Evolutionary conservation across 2,113 vertebrate genomes (phyloP).

Genomic region (Sapayoa aenigma): DNA sequence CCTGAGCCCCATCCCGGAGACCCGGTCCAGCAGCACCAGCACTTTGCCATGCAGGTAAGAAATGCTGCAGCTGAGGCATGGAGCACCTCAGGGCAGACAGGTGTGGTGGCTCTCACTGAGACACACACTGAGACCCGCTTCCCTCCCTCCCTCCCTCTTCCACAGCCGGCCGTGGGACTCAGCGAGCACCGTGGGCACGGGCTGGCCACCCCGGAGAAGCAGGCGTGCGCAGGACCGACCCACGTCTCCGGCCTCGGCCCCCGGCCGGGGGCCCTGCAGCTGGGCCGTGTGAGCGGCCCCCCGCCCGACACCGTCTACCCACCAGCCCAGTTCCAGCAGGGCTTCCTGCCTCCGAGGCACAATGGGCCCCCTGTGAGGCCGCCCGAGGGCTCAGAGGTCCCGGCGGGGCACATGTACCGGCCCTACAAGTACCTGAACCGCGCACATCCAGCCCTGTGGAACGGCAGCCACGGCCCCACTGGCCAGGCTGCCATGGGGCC

Average conservation of each 20-base stretch:
- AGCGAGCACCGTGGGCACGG: constrained; percentile 77
- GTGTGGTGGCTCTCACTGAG: rapidly evolving
- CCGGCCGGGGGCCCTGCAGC: constrained; percentile 77
- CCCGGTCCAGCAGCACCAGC: constrained; percentile 74
- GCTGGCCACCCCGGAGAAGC: constrained; percentile 73
- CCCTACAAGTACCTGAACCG: constrained; percentile 82
- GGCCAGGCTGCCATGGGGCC: constrained; percentile 65
- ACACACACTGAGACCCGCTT: background rate
- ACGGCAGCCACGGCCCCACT: constrained; percentile 74
- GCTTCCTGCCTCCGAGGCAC: constrained; percentile 75
- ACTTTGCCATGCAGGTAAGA: constrained; percentile 86
- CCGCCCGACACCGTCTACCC: constrained; percentile 82
- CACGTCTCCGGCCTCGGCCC: constrained; percentile 80
- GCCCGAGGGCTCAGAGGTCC: constrained; percentile 61
- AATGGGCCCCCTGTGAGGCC: constrained; percentile 57
- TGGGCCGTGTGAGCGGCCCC: constrained; percentile 72
- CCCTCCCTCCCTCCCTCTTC: background rate
- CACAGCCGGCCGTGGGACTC: constrained; percentile 77
- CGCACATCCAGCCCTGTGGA: constrained; percentile 78
- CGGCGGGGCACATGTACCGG: constrained; percentile 74
- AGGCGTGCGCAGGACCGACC: constrained; percentile 76
- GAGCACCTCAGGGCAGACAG: rapidly evolving
- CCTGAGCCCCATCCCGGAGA: constrained; percentile 79
- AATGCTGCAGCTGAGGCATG: background rate
- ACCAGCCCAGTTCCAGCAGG: constrained; percentile 74